phyloP scores from a whole-genome alignment of 2,797 vertebrate species.

The Sebastolobus alascanus region DNA sequence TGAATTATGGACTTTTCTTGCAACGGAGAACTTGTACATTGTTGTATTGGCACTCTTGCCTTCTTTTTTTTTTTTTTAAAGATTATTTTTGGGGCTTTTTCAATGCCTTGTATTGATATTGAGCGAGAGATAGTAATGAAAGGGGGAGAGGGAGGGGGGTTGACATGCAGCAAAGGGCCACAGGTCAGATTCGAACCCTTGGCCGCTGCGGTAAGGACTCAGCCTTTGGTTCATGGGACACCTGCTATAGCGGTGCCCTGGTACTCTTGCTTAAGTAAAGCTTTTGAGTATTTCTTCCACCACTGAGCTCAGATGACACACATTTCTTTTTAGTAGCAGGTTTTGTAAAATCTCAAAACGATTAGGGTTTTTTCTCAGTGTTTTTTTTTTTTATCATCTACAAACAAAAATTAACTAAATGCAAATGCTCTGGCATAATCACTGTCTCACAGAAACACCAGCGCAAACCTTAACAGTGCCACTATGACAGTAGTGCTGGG shows the following conservation, averaged over 20 bases:
- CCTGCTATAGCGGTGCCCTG: too few species aligned
- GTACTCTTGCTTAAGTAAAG: background rate
- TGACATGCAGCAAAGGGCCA: too few species aligned
- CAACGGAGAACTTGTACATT: background rate
- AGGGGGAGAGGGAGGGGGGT: too few species aligned
- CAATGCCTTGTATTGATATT: too few species aligned
- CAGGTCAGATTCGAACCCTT: too few species aligned
- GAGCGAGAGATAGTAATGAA: too few species aligned
- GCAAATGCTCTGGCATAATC: conserved; percentile 1
- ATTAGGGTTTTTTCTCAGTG: background rate
- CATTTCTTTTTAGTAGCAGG: background rate
- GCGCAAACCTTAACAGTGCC: conserved; percentile 87
- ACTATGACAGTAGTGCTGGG: conserved; percentile 86
- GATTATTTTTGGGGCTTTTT: too few species aligned
- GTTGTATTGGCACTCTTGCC: background rate
- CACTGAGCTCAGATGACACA: background rate
- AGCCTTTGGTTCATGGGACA: too few species aligned
- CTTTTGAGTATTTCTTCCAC: background rate
- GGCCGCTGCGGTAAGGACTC: background rate
- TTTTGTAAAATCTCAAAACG: background rate
- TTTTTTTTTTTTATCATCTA: background rate
- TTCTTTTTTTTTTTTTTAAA: too few species aligned
- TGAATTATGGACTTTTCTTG: background rate
- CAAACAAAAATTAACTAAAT: background rate
- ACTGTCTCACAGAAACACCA: background rate